These are phyloP conservation scores for Phocides pigmalion DNA, from an alignment of 1,140 invertebrate species.

Conservation along the genomic window DNA sequence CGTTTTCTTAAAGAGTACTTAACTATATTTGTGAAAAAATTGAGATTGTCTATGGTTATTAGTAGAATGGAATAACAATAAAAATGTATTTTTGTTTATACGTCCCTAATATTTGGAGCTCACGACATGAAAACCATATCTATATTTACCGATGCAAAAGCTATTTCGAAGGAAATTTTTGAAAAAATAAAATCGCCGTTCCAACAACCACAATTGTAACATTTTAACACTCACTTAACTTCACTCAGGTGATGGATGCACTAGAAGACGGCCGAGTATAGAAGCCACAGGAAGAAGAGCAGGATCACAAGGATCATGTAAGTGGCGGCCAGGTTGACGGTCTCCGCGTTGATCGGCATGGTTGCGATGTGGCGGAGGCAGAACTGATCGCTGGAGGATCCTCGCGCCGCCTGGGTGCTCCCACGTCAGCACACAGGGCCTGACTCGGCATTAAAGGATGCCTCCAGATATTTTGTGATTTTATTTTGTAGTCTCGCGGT, in stretches of 20 bases:
- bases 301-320: conserved; percentile 83
- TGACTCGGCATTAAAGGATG: conserved; percentile 43
- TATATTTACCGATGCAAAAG: too few species aligned
- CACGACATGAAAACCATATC: too few species aligned
- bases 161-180: background rate
- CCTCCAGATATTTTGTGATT: conserved; percentile 3
- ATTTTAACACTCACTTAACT: conserved; percentile 42
- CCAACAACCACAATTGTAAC: too few species aligned
- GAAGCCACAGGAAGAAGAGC: conserved; percentile 77
- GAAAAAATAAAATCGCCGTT: too few species aligned
- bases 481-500: background rate
- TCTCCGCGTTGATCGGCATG: conserved; percentile 83
- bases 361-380: conserved; percentile 49
- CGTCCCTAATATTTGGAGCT: too few species aligned
- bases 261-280: conserved; percentile 79
- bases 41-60: too few species aligned
- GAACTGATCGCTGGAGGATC: conserved; percentile 61
- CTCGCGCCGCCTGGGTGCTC: conserved; percentile 38
- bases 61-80: too few species aligned
- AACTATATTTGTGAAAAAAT: too few species aligned
- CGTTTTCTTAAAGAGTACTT: too few species aligned
- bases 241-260: conserved; percentile 19
- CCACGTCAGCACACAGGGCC: conserved; percentile 64
- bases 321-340: conserved; percentile 78
- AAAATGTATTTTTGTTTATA: too few species aligned